Conservation (phyloP, 2,113 vertebrate genomes). For the Anguilla rostrata region DNA sequence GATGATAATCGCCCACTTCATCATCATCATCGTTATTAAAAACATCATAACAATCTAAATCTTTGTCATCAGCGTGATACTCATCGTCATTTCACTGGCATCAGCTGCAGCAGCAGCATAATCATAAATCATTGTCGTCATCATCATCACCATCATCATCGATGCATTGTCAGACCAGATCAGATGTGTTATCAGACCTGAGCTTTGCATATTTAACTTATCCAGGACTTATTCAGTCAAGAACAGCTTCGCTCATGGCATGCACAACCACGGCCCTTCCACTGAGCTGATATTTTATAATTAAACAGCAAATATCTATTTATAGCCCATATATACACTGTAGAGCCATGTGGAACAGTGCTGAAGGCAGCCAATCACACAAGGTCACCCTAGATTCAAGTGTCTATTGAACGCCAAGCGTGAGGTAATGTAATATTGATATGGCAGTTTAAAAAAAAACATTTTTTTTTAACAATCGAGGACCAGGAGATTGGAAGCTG, state of each 20-base stretch:
- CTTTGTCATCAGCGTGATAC: conserved; percentile 9
- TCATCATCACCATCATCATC: not conserved
- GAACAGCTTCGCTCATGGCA: not conserved
- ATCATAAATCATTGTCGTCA: not conserved
- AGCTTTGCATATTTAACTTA: not conserved
- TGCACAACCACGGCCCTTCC: not conserved
- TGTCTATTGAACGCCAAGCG: not conserved
- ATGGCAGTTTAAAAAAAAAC: not conserved
- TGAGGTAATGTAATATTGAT: conserved; percentile 16
- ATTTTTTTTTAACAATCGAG: not conserved
- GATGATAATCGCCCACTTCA: not conserved
- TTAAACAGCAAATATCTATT: conserved; percentile 1
- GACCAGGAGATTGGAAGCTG: not conserved
- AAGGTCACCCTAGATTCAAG: not conserved
- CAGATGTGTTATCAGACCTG: not conserved
- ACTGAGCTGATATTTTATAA: not conserved
- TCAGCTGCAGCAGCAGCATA: not conserved
- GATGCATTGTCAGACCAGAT: not conserved
- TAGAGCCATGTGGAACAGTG: not conserved
- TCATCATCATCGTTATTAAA: not conserved
- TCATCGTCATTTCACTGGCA: not conserved
- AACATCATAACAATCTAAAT: not conserved
- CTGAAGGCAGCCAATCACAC: not conserved
- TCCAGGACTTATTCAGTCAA: not conserved
- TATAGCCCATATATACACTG: not conserved